Percentiles rank a stretch among this genome's conserved stretches.
Evolutionary conservation across 2,113 vertebrate species (phyloP).

Genomic region (Petaurus breviceps): DNA sequence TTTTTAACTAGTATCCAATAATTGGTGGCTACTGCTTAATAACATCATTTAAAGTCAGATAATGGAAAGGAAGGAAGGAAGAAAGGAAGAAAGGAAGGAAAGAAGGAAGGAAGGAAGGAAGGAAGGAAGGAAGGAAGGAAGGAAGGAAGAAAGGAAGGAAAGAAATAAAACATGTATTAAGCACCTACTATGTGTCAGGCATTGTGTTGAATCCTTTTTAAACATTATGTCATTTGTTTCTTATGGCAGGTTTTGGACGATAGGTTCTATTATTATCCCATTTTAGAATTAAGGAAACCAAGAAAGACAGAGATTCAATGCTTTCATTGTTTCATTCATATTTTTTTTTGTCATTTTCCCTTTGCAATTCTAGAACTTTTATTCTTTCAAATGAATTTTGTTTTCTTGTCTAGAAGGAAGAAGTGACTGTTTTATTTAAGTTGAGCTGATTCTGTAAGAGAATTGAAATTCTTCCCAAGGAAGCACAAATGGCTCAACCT

Average conservation of each 20-base stretch:
- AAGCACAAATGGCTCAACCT: not conserved
- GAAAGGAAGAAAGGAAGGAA: not conserved
- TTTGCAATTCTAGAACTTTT: not conserved
- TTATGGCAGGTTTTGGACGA: not conserved
- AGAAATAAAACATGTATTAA: not conserved
- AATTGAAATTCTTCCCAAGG: not conserved
- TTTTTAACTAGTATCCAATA: not conserved
- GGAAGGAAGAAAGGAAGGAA: not conserved
- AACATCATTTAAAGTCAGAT: not conserved
- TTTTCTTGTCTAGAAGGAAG: not conserved
- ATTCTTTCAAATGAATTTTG: not conserved
- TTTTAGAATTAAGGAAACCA: not conserved
- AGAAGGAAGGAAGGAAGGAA: no score
- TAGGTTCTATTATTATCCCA: not conserved
- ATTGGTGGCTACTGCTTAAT: not conserved
- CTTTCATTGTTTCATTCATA: not conserved
- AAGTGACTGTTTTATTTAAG: not conserved
- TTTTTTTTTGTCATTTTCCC: not conserved
- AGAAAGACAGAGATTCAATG: not conserved
- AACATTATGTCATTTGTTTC: not conserved
- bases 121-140: no score
- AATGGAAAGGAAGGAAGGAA: no score
- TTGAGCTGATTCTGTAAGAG: not conserved
- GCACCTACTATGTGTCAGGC: not conserved
- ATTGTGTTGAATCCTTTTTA: not conserved